phyloP scores from a whole-genome alignment of 2,888 invertebrate genomes.

The Oligia latruncula region DNA sequence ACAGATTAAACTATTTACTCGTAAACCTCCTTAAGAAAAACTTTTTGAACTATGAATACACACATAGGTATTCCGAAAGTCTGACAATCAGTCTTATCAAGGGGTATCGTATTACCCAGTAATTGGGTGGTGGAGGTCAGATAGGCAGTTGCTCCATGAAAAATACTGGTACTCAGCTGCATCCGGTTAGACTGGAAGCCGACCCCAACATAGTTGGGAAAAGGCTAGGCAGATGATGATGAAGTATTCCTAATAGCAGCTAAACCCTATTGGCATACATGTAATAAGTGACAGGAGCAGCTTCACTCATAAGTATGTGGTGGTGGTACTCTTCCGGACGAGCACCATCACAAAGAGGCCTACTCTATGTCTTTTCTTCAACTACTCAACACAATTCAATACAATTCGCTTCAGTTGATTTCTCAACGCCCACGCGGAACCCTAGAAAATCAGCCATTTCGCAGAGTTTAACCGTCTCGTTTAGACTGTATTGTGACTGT shows the following conservation, averaged over 20 bases:
- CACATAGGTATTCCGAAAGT: not conserved
- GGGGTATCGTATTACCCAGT: too few relatives aligned
- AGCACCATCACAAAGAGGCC: not conserved
- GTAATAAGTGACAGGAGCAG: not conserved
- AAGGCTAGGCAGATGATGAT: too few relatives aligned
- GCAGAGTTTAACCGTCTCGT: conserved; percentile 60
- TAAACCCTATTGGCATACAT: not conserved
- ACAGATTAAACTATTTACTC: not conserved
- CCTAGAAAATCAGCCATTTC: conserved; percentile 47
- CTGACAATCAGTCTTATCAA: too few relatives aligned
- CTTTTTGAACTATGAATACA: not conserved
- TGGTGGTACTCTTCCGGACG: not conserved
- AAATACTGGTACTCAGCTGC: too few relatives aligned
- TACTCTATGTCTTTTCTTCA: not conserved
- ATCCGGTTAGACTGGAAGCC: too few relatives aligned
- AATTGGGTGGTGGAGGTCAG: too few relatives aligned
- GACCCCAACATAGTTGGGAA: too few relatives aligned
- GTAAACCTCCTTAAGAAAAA: not conserved
- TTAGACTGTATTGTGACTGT: conserved; percentile 64
- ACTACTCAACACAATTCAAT: not conserved
- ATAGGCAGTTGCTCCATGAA: too few relatives aligned
- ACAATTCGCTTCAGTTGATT: conserved; percentile 14
- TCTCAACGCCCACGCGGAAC: conserved; percentile 21
- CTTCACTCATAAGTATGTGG: not conserved
- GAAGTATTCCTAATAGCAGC: not conserved